These are phyloP conservation scores for Emydura subglobosa DNA, from an alignment of 2,113 vertebrate genomes.

Conservation along the genomic window DNA sequence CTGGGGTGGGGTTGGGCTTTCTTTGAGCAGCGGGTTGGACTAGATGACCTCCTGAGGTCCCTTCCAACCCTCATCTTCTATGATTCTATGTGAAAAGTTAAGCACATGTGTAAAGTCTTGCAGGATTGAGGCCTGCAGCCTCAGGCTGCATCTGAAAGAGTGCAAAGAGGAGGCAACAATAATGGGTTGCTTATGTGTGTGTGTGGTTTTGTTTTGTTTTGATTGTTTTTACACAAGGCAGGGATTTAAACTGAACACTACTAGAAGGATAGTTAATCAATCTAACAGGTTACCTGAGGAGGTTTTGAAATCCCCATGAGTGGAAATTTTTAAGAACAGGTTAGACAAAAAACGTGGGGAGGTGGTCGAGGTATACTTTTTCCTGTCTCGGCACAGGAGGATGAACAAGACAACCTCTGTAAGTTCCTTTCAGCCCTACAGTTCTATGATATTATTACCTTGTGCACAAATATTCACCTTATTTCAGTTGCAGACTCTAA, in stretches of 20 bases:
- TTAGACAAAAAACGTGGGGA: neutral
- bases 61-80: too few relatives aligned
- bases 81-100: neutral
- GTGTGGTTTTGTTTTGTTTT: too few relatives aligned
- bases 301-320: too few relatives aligned
- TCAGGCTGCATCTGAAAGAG: neutral
- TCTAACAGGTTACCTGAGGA: neutral
- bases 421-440: neutral
- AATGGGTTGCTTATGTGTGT: neutral
- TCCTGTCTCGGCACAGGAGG: neutral
- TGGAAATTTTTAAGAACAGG: neutral
- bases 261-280: neutral
- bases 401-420: neutral
- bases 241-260: neutral
- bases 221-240: neutral
- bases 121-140: neutral
- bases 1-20: too few relatives aligned
- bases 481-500: neutral
- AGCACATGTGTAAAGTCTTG: neutral
- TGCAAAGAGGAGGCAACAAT: neutral
- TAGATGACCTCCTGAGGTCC: neutral
- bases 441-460: neutral
- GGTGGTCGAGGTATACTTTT: neutral
- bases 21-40: too few relatives aligned
- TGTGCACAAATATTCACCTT: neutral